A percentile compares a stretch with the other conserved stretches of the same genome.
Conservation (phyloP, 2,888 invertebrate species). For the Apodemia mormo region DNA sequence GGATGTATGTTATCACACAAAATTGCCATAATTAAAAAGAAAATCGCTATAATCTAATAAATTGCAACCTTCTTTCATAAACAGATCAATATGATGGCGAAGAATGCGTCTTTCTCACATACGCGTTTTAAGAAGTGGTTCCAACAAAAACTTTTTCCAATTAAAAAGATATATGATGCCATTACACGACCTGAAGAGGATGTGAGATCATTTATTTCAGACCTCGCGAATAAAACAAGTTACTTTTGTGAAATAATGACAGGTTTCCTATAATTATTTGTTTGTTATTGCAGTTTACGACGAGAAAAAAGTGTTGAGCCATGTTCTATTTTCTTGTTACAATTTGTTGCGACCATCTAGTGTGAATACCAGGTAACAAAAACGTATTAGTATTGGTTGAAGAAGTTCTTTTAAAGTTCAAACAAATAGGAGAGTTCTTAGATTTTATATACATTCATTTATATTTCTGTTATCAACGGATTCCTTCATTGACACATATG, state of each 20-base stretch:
- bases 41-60: neutral
- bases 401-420: neutral
- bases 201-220: conserved; percentile 69
- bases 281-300: conserved; percentile 31
- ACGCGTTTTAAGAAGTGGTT: conserved; percentile 50
- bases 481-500: too few species aligned
- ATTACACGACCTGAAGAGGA: conserved; percentile 59
- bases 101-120: conserved; percentile 72
- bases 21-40: neutral
- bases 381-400: neutral
- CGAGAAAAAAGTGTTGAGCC: conserved; percentile 29
- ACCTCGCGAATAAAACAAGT: conserved; percentile 61
- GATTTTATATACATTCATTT: too few species aligned
- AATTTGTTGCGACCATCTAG: conserved; percentile 24
- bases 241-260: conserved; percentile 48
- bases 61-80: neutral
- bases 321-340: conserved; percentile 33
- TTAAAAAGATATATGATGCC: conserved; percentile 71
- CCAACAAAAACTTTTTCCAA: conserved; percentile 67
- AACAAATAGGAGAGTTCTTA: neutral
- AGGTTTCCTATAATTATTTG: conserved; percentile 37
- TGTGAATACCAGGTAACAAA: neutral
- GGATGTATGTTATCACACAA: too few species aligned
- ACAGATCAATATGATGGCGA: conserved; percentile 64
- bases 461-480: too few species aligned